A percentile compares a stretch with the other conserved stretches of the same genome.
phyloP scores from a whole-genome alignment of 2,888 invertebrate genomes.

The Aleiodes alternator region DNA sequence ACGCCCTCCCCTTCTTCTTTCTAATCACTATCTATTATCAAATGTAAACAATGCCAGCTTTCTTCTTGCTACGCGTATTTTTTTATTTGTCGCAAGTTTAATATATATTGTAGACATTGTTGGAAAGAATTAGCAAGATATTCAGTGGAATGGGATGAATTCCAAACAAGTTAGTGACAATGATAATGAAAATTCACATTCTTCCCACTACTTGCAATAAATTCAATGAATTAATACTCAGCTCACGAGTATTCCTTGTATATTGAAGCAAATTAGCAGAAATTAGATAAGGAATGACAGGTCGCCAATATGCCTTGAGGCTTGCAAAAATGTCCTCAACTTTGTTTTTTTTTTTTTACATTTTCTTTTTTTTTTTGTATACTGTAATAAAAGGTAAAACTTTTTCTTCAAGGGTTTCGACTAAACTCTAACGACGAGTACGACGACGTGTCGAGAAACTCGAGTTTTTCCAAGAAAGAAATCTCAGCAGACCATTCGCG shows the following conservation, averaged over 20 bases:
- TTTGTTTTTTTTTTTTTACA: background rate
- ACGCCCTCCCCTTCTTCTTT: conserved; percentile 33
- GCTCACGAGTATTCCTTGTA: conserved; percentile 11
- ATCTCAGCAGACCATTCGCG: conserved; percentile 68
- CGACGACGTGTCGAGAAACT: conserved; percentile 65
- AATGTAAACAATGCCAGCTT: background rate
- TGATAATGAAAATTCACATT: conserved; percentile 5
- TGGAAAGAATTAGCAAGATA: no score
- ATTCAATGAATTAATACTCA: background rate
- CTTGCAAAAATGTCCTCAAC: conserved; percentile 7
- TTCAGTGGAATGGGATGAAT: no score
- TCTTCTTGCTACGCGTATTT: no score
- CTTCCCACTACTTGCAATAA: background rate
- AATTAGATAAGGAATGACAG: conserved; percentile 38
- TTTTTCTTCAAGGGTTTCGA: conserved; percentile 23
- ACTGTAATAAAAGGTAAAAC: conserved; percentile 19
- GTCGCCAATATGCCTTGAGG: conserved; percentile 18
- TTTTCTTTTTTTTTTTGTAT: conserved; percentile 23
- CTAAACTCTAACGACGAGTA: conserved; percentile 33
- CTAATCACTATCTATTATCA: conserved; percentile 26
- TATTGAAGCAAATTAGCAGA: conserved; percentile 34
- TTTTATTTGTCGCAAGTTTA: no score
- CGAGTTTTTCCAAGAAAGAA: conserved; percentile 71
- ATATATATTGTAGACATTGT: no score
- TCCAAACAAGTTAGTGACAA: no score